Percentiles rank a stretch among this genome's conserved stretches.
Evolutionary conservation across 1,140 invertebrate genomes (phyloP).

Genomic region (Lasaia peninsularis): DNA sequence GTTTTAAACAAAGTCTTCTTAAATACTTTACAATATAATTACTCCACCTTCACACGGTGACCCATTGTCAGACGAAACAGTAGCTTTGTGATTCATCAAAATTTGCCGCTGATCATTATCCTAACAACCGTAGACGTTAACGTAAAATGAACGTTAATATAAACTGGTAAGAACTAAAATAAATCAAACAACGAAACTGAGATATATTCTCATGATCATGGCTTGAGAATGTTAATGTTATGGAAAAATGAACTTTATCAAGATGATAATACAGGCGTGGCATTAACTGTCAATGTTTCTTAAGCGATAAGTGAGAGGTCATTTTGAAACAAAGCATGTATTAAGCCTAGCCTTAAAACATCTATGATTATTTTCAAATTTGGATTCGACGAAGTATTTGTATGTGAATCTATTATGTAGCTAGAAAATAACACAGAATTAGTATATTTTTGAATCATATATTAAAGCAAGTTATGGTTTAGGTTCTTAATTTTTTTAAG

Average conservation of each 20-base stretch:
- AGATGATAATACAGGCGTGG: conserved; percentile 5
- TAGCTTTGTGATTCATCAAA: conserved; percentile 4
- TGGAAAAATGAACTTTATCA: conserved; percentile 4
- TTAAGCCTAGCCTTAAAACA: conserved; percentile 10
- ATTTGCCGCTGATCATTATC: conserved; percentile 2
- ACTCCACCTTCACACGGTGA: conserved; percentile 2
- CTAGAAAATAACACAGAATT: not conserved
- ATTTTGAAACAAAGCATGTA: conserved; percentile 38
- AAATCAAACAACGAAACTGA: not conserved
- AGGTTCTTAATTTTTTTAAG: not conserved
- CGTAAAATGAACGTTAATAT: not conserved
- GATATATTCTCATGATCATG: conserved; percentile 2
- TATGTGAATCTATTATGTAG: not conserved
- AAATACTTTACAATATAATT: conserved; percentile 1
- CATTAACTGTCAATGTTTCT: conserved; percentile 17
- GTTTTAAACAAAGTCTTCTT: not conserved
- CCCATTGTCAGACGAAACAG: conserved; percentile 5
- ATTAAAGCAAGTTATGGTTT: not conserved
- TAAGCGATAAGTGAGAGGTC: conserved; percentile 32
- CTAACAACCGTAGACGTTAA: not conserved
- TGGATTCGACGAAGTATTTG: not conserved
- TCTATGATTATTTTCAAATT: conserved; percentile 9
- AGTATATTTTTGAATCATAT: not conserved
- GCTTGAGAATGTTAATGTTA: not conserved
- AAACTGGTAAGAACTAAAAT: not conserved